Evolutionary conservation across 2,797 vertebrate species (phyloP).

Genomic region (Gambelia wislizenii): DNA sequence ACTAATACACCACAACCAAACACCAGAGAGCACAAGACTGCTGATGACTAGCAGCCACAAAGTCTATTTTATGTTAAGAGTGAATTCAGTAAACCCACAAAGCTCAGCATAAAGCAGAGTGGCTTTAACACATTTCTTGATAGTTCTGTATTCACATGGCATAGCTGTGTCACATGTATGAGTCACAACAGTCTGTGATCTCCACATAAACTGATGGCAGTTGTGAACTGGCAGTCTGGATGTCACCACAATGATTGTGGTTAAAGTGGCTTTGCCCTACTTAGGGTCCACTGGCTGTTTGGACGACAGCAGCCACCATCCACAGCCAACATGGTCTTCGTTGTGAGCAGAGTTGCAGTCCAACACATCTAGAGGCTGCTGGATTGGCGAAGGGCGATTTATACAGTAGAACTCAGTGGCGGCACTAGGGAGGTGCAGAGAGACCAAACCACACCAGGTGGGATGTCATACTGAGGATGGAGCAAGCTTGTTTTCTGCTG

Average conservation of each 20-base stretch:
- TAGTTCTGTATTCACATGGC: background rate
- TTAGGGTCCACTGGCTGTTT: background rate
- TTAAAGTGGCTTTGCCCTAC: background rate
- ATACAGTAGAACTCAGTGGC: background rate
- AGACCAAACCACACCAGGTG: too few species aligned
- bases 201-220: background rate
- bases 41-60: slow-evolving; percentile 43
- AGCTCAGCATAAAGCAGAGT: background rate
- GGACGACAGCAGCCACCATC: background rate
- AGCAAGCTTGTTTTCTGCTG: too few species aligned
- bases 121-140: background rate
- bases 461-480: too few species aligned
- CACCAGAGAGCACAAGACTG: slow-evolving; percentile 47
- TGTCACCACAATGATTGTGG: too few species aligned
- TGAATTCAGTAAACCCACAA: slow-evolving; percentile 22
- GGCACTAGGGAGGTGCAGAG: too few species aligned
- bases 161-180: rapidly evolving
- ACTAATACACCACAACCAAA: slow-evolving; percentile 59
- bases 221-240: too few species aligned
- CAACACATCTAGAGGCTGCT: too few species aligned
- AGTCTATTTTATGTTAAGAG: slow-evolving; percentile 54
- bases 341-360: too few species aligned
- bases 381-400: too few species aligned
- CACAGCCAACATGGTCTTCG: background rate
- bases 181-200: background rate